Evolutionary conservation across 2,113 vertebrate species (phyloP).

Genomic region (Grallaria varia): DNA sequence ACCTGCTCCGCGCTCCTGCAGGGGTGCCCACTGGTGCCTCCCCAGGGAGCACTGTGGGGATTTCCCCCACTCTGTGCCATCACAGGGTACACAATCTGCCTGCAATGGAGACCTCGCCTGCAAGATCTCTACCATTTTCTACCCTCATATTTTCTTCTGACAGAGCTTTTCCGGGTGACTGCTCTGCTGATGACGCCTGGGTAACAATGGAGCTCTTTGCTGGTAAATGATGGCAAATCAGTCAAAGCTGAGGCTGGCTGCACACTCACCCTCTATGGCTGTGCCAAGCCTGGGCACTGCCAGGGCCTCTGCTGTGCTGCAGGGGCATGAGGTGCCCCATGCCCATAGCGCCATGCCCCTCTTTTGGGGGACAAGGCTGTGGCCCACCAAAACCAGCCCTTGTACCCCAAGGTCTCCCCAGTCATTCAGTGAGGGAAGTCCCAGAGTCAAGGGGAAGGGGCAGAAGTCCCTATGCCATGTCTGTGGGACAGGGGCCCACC

Average conservation of each 20-base stretch:
- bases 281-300: background rate
- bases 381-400: background rate
- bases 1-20: accelerated
- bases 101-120: slow-evolving; percentile 11
- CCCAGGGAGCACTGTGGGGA: background rate
- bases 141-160: slow-evolving; percentile 2
- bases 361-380: background rate
- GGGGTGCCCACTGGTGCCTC: background rate
- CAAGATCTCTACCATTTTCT: slow-evolving; percentile 37
- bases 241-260: background rate
- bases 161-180: slow-evolving; percentile 65
- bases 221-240: slow-evolving; percentile 58
- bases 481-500: background rate
- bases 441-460: background rate
- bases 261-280: background rate
- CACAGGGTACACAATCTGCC: background rate
- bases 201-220: slow-evolving; percentile 60
- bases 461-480: accelerated
- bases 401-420: background rate
- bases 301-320: accelerated
- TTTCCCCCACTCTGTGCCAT: background rate
- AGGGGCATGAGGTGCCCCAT: accelerated
- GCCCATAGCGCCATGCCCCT: background rate
- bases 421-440: background rate
- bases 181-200: slow-evolving; percentile 57